Evolutionary conservation across 2,113 vertebrate species (phyloP).

Genomic region (Perca fluviatilis): DNA sequence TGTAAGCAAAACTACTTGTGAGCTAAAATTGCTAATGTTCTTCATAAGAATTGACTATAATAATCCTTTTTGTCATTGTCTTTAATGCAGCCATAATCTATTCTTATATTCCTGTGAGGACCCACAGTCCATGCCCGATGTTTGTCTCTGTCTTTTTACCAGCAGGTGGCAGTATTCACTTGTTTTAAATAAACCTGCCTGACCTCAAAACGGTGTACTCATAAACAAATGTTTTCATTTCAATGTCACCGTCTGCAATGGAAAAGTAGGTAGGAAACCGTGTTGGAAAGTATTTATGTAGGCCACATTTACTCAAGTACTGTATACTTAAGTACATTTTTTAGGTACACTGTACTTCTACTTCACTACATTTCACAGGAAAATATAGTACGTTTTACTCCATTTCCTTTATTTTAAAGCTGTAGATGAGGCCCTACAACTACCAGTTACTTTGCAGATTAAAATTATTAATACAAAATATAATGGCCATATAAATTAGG

Average conservation of each 20-base stretch:
- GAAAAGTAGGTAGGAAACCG: too few relatives aligned
- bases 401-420: too few relatives aligned
- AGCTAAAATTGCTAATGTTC: background rate
- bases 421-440: too few relatives aligned
- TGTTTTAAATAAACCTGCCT: background rate
- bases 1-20: background rate
- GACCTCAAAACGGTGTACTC: background rate
- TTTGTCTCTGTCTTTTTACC: background rate
- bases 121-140: background rate
- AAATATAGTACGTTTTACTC: too few relatives aligned
- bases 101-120: background rate
- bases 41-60: background rate
- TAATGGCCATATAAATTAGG: background rate
- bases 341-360: too few relatives aligned
- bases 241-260: background rate
- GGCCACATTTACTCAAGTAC: too few relatives aligned
- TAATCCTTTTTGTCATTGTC: background rate
- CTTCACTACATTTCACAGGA: too few relatives aligned
- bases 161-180: slow-evolving; percentile 36
- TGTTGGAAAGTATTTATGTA: too few relatives aligned
- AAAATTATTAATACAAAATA: background rate
- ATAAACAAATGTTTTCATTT: too few relatives aligned
- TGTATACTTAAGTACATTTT: too few relatives aligned
- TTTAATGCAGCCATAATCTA: background rate
- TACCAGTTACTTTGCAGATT: background rate